Evolutionary conservation across 2,113 vertebrate genomes (phyloP).

Genomic region (Ibidorhyncha struthersii): DNA sequence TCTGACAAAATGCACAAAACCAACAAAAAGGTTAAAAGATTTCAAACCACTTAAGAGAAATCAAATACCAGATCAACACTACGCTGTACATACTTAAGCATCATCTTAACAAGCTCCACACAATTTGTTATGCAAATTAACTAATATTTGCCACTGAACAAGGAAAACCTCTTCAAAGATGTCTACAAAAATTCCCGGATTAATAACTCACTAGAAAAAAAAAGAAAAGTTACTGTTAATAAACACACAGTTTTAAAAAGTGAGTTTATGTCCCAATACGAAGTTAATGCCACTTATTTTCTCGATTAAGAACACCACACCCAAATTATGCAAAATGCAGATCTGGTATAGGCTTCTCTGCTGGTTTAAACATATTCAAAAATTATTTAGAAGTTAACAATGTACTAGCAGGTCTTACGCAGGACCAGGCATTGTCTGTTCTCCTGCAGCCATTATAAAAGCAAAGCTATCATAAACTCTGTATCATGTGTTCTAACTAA

Average conservation of each 20-base stretch:
- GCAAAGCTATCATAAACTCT: background rate
- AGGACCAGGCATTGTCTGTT: background rate
- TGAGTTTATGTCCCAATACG: fast-evolving
- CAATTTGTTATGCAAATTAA: background rate
- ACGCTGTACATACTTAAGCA: background rate
- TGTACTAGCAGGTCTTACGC: background rate
- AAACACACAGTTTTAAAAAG: background rate
- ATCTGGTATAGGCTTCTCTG: background rate
- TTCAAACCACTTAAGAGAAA: background rate
- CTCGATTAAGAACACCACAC: fast-evolving
- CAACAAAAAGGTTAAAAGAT: background rate
- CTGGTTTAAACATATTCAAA: background rate
- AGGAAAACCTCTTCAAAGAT: background rate
- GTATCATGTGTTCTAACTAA: background rate
- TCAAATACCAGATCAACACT: background rate
- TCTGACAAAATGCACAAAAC: background rate
- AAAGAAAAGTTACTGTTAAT: background rate
- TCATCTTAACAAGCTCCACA: background rate
- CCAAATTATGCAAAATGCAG: background rate
- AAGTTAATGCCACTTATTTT: background rate
- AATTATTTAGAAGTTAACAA: background rate
- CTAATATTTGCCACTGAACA: background rate
- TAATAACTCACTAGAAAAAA: background rate
- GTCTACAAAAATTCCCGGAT: background rate
- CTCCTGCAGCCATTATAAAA: background rate